Evolutionary conservation across 2,113 vertebrate species (phyloP), one percentile per base, ranked within the genome.

Genomic region (Alces alces): DNA sequence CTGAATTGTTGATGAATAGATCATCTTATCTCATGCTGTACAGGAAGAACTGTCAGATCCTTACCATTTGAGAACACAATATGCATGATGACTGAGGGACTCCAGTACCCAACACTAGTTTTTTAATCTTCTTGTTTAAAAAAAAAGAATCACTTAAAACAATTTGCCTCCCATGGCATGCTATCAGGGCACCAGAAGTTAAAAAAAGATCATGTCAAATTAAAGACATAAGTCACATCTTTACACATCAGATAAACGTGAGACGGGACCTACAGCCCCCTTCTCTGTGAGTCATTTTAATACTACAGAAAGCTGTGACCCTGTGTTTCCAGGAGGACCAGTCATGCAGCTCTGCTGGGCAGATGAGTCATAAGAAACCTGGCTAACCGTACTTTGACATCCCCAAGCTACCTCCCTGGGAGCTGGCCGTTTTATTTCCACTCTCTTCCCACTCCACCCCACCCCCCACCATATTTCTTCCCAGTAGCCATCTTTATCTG

Each of bases 341-440:
- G 78, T 28, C 54, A 64, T 17, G 47, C 4, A 3, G 9, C 60
- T 96, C 66, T 73, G 61, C 61, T 33, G 23, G 33, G 50, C 58
- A 45, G 82, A 76, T 91, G 89, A 97, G 79, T 97, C 96, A 97
- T 50, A 11, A 96, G 92, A 76, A 97, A 94, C 61, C 92, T 86
- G 86, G 91, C 88, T 95, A 97, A 45, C 87, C 52, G 3, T 33
- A 55, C 52, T 19, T 5, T 86, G 82, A 96, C 88, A 97, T 60
- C 94, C 70, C 96, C 90, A 87, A 90, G 83, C 82, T 66, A 66
- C 95, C 83, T 97, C 86, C 91, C 15, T 1, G 16, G 64, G 84
- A 93, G 85, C 73, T 78, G 86, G 47, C 23, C 78, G 39, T 94
- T 84, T 94, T 55, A 96, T 84, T 95, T 91, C 87, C 83, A 91